phyloP scores from a whole-genome alignment of 2,113 vertebrate species.

The Rhodinocichla rosea region DNA sequence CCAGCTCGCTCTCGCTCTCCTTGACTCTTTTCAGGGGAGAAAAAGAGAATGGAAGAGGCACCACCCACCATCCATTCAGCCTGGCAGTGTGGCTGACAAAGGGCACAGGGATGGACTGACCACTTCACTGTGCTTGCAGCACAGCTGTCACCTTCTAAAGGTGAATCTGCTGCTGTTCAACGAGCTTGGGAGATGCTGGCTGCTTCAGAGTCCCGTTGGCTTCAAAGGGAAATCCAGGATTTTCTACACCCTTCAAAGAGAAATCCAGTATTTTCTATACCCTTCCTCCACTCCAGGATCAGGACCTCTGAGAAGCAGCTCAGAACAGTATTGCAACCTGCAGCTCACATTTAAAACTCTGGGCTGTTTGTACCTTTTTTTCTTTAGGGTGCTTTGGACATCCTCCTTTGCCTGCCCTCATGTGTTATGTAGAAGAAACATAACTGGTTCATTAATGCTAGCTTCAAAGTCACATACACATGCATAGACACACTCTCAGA shows the following conservation, averaged over 20 bases:
- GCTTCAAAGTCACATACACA: slow-evolving; percentile 20
- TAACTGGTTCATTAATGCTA: slow-evolving; percentile 47
- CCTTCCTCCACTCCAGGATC: not conserved
- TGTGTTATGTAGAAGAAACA: slow-evolving; percentile 40
- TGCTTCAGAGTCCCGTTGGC: not conserved
- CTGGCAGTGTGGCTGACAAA: not conserved
- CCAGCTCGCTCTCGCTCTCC: not conserved
- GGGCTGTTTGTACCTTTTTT: not conserved
- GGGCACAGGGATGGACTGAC: not conserved
- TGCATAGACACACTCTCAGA: slow-evolving; percentile 7
- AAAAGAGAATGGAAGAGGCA: not conserved
- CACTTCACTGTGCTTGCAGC: not conserved
- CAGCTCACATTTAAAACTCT: not conserved
- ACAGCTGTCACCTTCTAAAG: not conserved
- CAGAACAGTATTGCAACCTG: not conserved
- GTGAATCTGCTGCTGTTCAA: not conserved
- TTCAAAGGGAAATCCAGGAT: not conserved
- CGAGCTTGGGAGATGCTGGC: not conserved
- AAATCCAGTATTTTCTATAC: not conserved
- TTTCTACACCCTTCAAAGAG: not conserved
- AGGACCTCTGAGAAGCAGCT: not conserved
- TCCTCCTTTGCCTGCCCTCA: not conserved
- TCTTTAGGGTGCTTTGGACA: not conserved
- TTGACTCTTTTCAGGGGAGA: not conserved
- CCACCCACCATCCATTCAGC: not conserved